Evolutionary conservation across 2,888 invertebrate genomes (phyloP), one percentile per base, ranked within the genome.

Genomic region (Xestia sexstrigata): DNA sequence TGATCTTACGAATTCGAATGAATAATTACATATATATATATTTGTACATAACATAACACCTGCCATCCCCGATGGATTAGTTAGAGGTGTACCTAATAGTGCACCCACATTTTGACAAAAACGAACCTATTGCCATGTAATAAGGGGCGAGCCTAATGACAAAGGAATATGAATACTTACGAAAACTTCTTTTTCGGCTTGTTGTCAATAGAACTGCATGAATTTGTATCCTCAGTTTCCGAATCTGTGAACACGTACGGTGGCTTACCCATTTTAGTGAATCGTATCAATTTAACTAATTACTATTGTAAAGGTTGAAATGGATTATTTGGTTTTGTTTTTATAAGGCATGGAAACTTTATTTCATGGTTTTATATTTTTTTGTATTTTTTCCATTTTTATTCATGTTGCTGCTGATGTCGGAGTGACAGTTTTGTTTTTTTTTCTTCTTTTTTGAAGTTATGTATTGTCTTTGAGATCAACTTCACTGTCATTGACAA

Each of bases 181-280:
- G 93, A 94, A 30, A 93, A 90, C 65, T 89, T 93, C 69, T 92
- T 93, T 81, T 93, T 94, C 76, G 94, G 93, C 79, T 93, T 94
- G 0, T 90, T 92, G n/a, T 94, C 94, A 0, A 88, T 72, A 0
- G 94, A 94, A 65, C 93, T 93, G 55, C 77, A 78, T 0, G 91
- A 92, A 52, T 78, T 78, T 0, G 93, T 91, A 8, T 92, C 93
- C 30, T 94, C 94, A 0, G 93, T 92, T 42, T 93, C 94, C 0
- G 94, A 93, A 30, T 94, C 94, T 0, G 92, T 91, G 71, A 89
- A 92, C 4, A 79, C 23, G 30, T 90, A 91, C 0, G 93, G 84
- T 0, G 91, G 74, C 75, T 94, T 94, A 7, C 94, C 94, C 94
- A 95, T 94, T 81, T 77, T 78, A 4, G 23, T 78, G 8, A 74